Conservation (phyloP, 2,113 vertebrate species). For the Poeciliopsis occidentalis region DNA sequence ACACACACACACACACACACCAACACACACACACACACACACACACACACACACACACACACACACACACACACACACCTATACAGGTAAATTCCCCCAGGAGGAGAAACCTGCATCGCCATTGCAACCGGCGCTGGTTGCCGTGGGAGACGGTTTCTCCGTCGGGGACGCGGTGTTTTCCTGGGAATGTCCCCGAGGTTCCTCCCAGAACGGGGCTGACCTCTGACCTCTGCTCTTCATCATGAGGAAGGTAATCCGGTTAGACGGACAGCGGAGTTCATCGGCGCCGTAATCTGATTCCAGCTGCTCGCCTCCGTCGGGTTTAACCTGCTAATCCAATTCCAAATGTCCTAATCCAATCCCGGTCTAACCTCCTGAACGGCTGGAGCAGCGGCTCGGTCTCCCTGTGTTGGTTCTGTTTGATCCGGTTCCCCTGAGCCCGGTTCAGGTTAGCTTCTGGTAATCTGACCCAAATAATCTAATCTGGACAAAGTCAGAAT, state of each 20-base stretch:
- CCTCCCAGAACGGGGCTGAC: background rate
- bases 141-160: conserved; percentile 79
- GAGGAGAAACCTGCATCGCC: conserved; percentile 82
- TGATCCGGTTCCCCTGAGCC: background rate
- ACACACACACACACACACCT: conserved; percentile 20
- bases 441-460: background rate
- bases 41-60: too few species aligned
- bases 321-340: background rate
- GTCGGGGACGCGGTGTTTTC: conserved; percentile 3
- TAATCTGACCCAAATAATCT: background rate
- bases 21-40: too few species aligned
- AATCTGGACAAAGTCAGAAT: background rate
- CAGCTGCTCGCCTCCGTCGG: background rate
- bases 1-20: too few species aligned
- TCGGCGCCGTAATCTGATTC: background rate
- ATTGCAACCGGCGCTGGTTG: conserved; percentile 85
- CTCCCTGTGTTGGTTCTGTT: background rate
- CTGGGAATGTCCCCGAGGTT: background rate
- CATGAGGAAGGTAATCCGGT: background rate
- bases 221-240: background rate
- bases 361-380: background rate
- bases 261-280: background rate
- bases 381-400: background rate
- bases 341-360: background rate
- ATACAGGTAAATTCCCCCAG: conserved; percentile 72